Conservation (phyloP, 2,888 invertebrate genomes). For the Drosophila antonietae region DNA sequence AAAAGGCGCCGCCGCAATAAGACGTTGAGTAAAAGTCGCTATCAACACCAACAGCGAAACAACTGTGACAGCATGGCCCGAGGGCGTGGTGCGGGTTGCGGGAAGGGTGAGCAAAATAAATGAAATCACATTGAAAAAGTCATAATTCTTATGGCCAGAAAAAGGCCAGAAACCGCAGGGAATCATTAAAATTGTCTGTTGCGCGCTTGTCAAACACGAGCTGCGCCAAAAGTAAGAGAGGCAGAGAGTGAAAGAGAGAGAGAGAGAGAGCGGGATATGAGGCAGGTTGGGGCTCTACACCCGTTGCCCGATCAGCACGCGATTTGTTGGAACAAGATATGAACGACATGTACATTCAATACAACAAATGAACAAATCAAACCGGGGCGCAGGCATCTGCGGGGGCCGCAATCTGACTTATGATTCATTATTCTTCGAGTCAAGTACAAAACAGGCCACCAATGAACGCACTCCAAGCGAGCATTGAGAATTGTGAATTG, state of each 20-base stretch:
- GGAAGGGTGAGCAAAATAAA: constrained; percentile 60
- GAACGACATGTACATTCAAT: constrained; percentile 78
- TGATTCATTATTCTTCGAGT: constrained; percentile 70
- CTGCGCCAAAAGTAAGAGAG: constrained; percentile 8
- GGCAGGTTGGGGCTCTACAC: constrained; percentile 23
- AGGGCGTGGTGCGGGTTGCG: background rate
- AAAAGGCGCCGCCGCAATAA: constrained; percentile 53
- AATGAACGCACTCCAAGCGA: constrained; percentile 39
- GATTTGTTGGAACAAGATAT: constrained; percentile 78
- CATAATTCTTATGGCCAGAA: constrained; percentile 70
- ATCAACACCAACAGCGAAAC: constrained; percentile 74
- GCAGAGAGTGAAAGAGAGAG: background rate
- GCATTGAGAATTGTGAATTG: background rate
- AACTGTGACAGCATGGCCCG: constrained; percentile 12
- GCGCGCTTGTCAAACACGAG: constrained; percentile 74
- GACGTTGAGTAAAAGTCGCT: constrained; percentile 65
- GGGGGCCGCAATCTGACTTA: constrained; percentile 45
- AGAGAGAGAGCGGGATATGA: background rate
- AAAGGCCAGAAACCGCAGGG: constrained; percentile 66
- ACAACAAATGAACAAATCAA: constrained; percentile 66
- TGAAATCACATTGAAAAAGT: constrained; percentile 76
- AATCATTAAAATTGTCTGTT: constrained; percentile 77
- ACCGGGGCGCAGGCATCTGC: background rate
- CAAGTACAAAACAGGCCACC: constrained; percentile 56
- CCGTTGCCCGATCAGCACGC: constrained; percentile 69